phyloP scores from a whole-genome alignment of 2,888 invertebrate genomes.

The Ischnura elegans region DNA sequence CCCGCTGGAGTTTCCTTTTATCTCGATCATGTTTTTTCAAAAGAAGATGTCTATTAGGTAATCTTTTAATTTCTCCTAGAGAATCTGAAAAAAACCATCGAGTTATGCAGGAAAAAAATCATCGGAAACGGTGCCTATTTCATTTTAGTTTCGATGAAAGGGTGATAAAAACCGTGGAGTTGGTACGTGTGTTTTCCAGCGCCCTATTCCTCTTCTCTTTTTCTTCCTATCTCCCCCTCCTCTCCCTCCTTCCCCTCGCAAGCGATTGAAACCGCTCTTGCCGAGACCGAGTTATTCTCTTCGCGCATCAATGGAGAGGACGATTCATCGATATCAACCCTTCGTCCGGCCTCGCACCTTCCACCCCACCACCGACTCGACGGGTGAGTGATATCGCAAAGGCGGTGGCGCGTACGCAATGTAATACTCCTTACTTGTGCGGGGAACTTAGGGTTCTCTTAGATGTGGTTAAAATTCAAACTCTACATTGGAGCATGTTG shows the following conservation, averaged over 20 bases:
- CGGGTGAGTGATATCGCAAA: background rate
- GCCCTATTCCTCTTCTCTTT: background rate
- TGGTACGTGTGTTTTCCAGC: background rate
- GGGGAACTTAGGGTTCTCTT: background rate
- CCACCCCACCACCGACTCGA: background rate
- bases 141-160: background rate
- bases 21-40: too few species aligned
- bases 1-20: too few species aligned
- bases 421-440: background rate
- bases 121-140: background rate
- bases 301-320: background rate
- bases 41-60: too few species aligned
- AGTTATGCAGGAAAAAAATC: background rate
- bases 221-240: background rate
- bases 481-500: background rate
- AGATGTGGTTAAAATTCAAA: background rate
- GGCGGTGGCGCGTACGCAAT: background rate
- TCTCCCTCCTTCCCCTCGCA: background rate
- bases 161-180: too few species aligned
- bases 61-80: too few species aligned
- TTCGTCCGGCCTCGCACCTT: background rate
- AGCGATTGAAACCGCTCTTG: too few species aligned
- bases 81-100: too few species aligned
- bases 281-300: background rate
- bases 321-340: background rate